Conservation (phyloP, 2,888 invertebrate species). For the Macaria notata region DNA sequence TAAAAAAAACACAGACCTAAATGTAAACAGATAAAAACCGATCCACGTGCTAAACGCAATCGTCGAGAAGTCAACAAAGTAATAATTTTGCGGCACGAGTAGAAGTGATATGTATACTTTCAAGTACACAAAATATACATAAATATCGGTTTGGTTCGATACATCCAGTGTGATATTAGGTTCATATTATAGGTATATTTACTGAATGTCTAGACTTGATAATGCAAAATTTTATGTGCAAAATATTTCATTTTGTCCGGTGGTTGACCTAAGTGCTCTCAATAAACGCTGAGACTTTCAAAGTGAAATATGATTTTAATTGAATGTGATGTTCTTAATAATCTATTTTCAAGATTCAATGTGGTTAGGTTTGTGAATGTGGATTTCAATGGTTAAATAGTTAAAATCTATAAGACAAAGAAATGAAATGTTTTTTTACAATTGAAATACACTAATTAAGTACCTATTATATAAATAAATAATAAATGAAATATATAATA, state of each 20-base stretch:
- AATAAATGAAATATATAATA: too few relatives aligned
- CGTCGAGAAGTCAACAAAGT: slow-evolving; percentile 36
- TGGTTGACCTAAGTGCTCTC: background rate
- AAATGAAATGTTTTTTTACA: too few relatives aligned
- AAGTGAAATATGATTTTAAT: too few relatives aligned
- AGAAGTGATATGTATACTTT: slow-evolving; percentile 10
- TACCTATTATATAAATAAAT: too few relatives aligned
- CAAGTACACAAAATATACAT: background rate
- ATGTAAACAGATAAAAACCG: slow-evolving; percentile 42
- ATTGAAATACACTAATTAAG: too few relatives aligned
- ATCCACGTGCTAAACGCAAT: slow-evolving; percentile 45
- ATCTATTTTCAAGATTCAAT: too few relatives aligned
- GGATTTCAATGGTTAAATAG: too few relatives aligned
- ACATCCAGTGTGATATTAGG: slow-evolving; percentile 1
- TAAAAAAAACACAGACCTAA: slow-evolving; percentile 5
- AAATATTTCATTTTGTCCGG: slow-evolving; percentile 2
- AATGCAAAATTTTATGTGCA: slow-evolving; percentile 3
- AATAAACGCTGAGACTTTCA: too few relatives aligned
- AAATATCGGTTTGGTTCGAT: slow-evolving; percentile 15
- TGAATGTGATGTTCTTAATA: too few relatives aligned
- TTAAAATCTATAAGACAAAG: too few relatives aligned
- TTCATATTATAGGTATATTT: slow-evolving; percentile 8
- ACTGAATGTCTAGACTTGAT: slow-evolving; percentile 16
- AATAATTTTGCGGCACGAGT: slow-evolving; percentile 38
- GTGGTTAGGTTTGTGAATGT: too few relatives aligned